Evolutionary conservation across 2,113 vertebrate species (phyloP), one percentile per base, ranked within the genome.

Genomic region (Hypanus sabinus): DNA sequence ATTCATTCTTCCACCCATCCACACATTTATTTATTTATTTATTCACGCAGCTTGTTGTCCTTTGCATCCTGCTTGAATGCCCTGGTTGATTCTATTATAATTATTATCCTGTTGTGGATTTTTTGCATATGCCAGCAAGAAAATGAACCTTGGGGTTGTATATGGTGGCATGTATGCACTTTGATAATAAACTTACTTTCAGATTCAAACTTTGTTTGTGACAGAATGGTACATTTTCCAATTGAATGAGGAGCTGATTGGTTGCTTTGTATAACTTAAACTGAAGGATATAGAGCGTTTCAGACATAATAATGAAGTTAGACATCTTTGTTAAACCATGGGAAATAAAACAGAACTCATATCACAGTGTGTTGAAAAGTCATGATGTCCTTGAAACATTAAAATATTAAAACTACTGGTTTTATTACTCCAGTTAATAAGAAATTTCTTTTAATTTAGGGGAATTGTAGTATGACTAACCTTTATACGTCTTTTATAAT

Each of bases 391-490:
- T 87, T 87, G 83, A 55, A 87, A 60, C 20, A 30, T 57, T 30
- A 87, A 87, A 87, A 60, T 60, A 87, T 55, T n/a, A 60, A 87
- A 87, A 87, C 11, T 60, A 46, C 22, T 12, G 55, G 55, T 87
- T 60, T 60, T 87, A 60, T 87, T 87, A 60, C 83, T 27, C 83
- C 24, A 87, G 83, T 87, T 60, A 87, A 60, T 87, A 85, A 60
- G 83, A n/a, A 60, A 60, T 24, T 87, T 24, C 27, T 60, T 87
- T 60, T 60, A 87, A 87, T 87, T 30, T 30, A 57, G 46, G 83
- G 11, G 55, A 57, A 46, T 12, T 87, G 55, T 46, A 60, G 10
- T 60, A 60, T 87, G 57, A 87, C 83, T n/a, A 60, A 87, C 57
- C 24, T 60, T 87, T n/a, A 87, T 87, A 60, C 60, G 57, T 10